A percentile compares a stretch with the other conserved stretches of the same genome.
Conservation (phyloP, 1,140 invertebrate species). For the Eurosta solidaginis region DNA sequence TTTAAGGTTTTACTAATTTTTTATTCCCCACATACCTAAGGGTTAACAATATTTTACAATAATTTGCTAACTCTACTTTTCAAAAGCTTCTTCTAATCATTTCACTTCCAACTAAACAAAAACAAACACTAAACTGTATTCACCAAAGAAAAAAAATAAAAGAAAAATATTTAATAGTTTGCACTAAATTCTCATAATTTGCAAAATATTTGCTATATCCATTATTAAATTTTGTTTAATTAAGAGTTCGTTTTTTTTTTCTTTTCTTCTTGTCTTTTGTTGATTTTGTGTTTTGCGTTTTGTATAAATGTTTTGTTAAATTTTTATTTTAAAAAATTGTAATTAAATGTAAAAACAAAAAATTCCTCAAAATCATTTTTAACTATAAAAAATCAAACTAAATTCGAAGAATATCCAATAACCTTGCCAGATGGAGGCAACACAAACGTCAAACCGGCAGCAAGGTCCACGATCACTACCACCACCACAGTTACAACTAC, state of each 20-base stretch:
- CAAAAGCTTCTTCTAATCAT: neutral
- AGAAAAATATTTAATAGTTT: neutral
- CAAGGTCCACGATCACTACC: conserved; percentile 49
- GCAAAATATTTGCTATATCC: conserved; percentile 27
- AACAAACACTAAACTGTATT: neutral
- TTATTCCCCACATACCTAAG: too few species aligned
- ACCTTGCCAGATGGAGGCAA: conserved; percentile 46
- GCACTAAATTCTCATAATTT: conserved; percentile 29
- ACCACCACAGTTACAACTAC: conserved; percentile 37
- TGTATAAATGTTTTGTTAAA: conserved; percentile 5
- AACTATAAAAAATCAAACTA: conserved; percentile 8
- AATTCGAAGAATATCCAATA: conserved; percentile 7
- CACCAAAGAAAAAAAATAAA: conserved; percentile 10
- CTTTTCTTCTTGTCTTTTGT: conserved; percentile 33
- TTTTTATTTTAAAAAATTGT: conserved; percentile 5
- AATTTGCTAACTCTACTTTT: conserved; percentile 23
- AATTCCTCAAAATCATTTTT: conserved; percentile 24
- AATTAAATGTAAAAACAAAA: conserved; percentile 31
- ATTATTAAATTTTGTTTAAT: conserved; percentile 32
- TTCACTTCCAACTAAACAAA: conserved; percentile 18
- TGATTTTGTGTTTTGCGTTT: conserved; percentile 13
- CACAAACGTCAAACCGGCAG: conserved; percentile 53
- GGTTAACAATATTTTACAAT: neutral
- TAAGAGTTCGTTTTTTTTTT: conserved; percentile 35
- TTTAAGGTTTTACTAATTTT: too few species aligned